A percentile compares a stretch with the other conserved stretches of the same genome.
Conservation (phyloP, 2,113 vertebrate genomes). For the Neopipo cinnamomea region DNA sequence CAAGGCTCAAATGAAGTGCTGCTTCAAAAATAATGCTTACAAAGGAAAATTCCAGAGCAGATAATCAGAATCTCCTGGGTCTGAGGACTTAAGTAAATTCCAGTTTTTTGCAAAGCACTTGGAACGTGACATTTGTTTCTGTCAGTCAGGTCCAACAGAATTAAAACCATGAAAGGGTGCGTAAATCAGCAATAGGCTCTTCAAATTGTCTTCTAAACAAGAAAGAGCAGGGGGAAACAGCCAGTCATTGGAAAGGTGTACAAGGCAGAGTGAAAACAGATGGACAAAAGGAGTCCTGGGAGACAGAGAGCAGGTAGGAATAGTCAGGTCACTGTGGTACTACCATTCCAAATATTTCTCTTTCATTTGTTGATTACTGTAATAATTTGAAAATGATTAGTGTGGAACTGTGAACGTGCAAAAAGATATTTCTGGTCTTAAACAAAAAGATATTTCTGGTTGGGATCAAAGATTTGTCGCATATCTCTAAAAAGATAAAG, state of each 20-base stretch:
- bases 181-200: not conserved
- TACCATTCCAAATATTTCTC: not conserved
- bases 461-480: not conserved
- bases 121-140: constrained; percentile 39
- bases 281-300: not conserved
- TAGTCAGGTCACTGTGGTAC: not conserved
- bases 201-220: not conserved
- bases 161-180: not conserved
- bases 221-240: not conserved
- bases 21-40: not conserved
- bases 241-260: not conserved
- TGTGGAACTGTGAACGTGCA: not conserved
- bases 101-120: not conserved
- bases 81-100: not conserved
- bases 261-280: not conserved
- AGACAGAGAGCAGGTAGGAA: not conserved
- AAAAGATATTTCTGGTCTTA: not conserved
- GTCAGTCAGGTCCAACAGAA: not conserved
- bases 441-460: not conserved
- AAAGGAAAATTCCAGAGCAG: constrained; percentile 5
- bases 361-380: not conserved
- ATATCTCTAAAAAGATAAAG: not conserved
- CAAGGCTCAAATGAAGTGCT: not conserved
- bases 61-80: not conserved
- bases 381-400: not conserved